Conservation (phyloP, 2,888 invertebrate species). For the Tipula lateralis region DNA sequence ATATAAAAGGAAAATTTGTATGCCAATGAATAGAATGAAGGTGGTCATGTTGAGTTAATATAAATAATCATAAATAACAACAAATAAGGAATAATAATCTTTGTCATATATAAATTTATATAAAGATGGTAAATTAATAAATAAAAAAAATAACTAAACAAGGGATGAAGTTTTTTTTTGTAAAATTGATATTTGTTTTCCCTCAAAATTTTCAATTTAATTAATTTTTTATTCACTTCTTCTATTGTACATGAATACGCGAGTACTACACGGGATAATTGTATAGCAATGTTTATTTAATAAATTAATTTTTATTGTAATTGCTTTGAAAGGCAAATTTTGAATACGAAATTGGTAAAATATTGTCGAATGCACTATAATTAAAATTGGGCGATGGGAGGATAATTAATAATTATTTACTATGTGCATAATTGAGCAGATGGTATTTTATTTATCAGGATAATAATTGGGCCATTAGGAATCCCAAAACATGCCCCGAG, state of each 20-base stretch:
- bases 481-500: no score
- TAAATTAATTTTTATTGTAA: not conserved
- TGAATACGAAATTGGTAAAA: not conserved
- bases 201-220: not conserved
- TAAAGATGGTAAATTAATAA: not conserved
- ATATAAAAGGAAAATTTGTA: not conserved
- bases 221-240: not conserved
- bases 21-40: not conserved
- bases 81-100: not conserved
- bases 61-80: constrained; percentile 15
- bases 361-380: not conserved
- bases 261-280: not conserved
- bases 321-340: not conserved
- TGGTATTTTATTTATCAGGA: not conserved
- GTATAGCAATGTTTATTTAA: not conserved
- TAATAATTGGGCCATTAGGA: no score
- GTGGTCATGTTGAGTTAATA: constrained; percentile 19
- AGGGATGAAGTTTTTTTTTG: not conserved
- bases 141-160: not conserved
- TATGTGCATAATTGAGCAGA: not conserved
- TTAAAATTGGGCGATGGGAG: not conserved
- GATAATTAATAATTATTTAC: not conserved
- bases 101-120: not conserved
- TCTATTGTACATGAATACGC: not conserved
- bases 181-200: not conserved